phyloP scores from a whole-genome alignment of 1,140 invertebrate species.

The Chironomus tepperi region DNA sequence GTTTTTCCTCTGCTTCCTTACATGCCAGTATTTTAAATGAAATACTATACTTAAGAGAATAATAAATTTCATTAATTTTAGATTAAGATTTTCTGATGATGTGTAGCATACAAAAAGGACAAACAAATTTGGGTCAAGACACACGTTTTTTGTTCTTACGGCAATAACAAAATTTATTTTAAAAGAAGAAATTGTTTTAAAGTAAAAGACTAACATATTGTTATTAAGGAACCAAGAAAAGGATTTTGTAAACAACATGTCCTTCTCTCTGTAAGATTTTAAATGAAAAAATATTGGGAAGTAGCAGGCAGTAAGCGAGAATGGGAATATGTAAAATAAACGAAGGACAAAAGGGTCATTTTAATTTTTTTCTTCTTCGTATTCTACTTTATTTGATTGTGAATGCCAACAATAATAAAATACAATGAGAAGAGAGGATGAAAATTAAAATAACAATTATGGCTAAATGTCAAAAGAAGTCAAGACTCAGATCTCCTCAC shows the following conservation, averaged over 20 bases:
- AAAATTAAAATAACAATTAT: not conserved
- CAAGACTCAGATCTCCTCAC: not conserved
- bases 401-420: no score
- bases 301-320: no score
- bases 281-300: no score
- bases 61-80: conserved; percentile 4
- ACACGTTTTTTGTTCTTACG: not conserved
- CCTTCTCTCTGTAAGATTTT: not conserved
- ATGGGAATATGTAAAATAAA: conserved; percentile 3
- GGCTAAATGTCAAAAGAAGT: not conserved
- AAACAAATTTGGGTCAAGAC: not conserved
- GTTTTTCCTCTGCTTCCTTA: no score
- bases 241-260: conserved; percentile 2
- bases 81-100: not conserved
- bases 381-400: not conserved
- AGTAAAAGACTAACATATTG: not conserved
- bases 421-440: not conserved
- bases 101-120: not conserved
- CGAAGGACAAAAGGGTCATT: conserved; percentile 11
- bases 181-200: not conserved
- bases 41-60: not conserved
- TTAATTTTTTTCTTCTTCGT: not conserved
- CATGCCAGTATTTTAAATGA: not conserved
- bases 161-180: not conserved
- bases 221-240: not conserved